Base-by-base conservation (phyloP, 37 sponge, comb jelly and placozoan species). In the Lycopodina hypogea region DNA sequence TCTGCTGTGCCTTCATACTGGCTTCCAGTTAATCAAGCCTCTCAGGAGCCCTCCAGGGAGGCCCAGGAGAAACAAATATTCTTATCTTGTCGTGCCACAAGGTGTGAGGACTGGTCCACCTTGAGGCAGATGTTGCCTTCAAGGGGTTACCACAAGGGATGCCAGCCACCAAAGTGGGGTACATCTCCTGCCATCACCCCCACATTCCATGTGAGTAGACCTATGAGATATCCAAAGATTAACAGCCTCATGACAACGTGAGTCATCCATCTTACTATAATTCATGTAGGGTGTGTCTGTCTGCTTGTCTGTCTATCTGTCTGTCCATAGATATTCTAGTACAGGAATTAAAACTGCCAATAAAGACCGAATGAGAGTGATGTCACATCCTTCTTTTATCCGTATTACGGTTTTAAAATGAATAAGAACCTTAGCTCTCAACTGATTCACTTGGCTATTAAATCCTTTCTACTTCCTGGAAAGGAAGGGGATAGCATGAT, bases 41-140 rank as follows among this genome's bases (percentile, higher is more conserved):
- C 93, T 1, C 77, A 81, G 4, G 74, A 79, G 57, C 77, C 82
- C 75, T 85, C 86, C 0, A 83, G 93, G 8, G 69, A 69, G 0
- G 7, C 67, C 6, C 86, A 88, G 69, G 89, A 93, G 78, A 77
- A 61, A n/a, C 26, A 17, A 7, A 74, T 71, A 0, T 75, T 76
- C 29, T 4, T 35, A 0, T 84, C 85, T 17, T 66, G 57, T 39
- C 89, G 68, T 24, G 56, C 85, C 19, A 75, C 89, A 6, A 78
- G 92, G 2, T 87, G 83, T 77, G 95, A 94, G 77, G 42, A 80
- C 28, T 94, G 95, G 95, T 94, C 95, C 3, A 90, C 89, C 21
- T 78, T 94, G 41, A 73, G 95, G 23, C 82, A 90, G 76, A 94
- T 94, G 89, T 51, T 88, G 24, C 95, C 95, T 1, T 94, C 95